phyloP scores from a whole-genome alignment of 2,888 invertebrate genomes.

The Pemphredon lugubris region DNA sequence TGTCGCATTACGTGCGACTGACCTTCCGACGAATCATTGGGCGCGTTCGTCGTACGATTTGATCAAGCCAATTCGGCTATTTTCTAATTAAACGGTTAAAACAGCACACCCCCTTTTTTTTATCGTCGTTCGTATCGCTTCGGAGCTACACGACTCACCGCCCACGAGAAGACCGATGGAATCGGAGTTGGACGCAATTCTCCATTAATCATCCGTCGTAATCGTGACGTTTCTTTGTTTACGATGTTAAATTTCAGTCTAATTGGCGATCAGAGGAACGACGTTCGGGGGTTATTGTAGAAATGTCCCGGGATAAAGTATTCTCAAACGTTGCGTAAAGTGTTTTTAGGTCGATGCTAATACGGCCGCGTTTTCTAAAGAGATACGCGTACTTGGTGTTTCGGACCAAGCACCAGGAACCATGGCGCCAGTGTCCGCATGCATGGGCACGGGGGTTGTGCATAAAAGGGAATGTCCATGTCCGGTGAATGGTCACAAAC shows the following conservation, averaged over 20 bases:
- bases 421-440: constrained; percentile 47
- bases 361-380: constrained; percentile 24
- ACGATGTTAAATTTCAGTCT: no score
- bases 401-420: constrained; percentile 14
- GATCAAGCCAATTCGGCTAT: constrained; percentile 36
- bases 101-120: constrained; percentile 4
- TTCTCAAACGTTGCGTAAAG: no score
- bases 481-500: constrained; percentile 24
- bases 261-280: no score
- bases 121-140: background rate
- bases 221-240: no score
- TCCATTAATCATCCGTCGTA: no score
- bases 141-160: background rate
- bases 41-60: constrained; percentile 35
- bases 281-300: no score
- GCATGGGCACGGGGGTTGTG: constrained; percentile 23
- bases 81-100: constrained; percentile 35
- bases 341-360: background rate
- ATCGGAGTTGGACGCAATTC: background rate
- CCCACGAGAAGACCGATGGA: background rate
- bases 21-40: constrained; percentile 55
- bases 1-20: constrained; percentile 38
- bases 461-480: constrained; percentile 41
- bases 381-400: constrained; percentile 29
- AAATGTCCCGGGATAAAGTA: no score